phyloP scores from a whole-genome alignment of 2,797 vertebrate species.

The Sebastes cheni region DNA sequence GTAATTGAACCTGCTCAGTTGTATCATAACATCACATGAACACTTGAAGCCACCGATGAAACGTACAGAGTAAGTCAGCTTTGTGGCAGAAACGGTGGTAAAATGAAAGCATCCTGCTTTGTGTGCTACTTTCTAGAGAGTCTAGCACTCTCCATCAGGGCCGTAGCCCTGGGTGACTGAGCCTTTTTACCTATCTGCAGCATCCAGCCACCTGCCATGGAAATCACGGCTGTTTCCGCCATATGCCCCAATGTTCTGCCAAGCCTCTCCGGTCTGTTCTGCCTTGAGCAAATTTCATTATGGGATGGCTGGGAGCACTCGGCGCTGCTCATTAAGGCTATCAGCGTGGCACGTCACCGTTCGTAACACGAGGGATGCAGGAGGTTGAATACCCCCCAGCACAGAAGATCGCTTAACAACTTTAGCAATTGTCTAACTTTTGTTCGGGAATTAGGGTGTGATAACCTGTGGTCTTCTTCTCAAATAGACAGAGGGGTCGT shows the following conservation, averaged over 20 bases:
- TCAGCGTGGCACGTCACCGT: constrained; percentile 89
- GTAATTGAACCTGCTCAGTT: background rate
- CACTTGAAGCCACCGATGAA: background rate
- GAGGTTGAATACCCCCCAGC: constrained; percentile 58
- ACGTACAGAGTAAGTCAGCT: background rate
- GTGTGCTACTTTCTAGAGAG: constrained; percentile 58
- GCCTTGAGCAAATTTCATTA: constrained; percentile 95
- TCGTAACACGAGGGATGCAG: constrained; percentile 75
- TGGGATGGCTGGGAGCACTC: constrained; percentile 88
- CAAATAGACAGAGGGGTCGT: constrained; percentile 6
- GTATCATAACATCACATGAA: constrained; percentile 1
- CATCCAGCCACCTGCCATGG: constrained; percentile 83
- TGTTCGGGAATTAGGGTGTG: constrained; percentile 11
- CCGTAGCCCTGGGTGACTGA: constrained; percentile 80
- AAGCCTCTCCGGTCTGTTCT: constrained; percentile 90
- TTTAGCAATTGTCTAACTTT: constrained; percentile 46
- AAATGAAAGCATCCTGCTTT: constrained; percentile 43
- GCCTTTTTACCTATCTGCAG: constrained; percentile 84
- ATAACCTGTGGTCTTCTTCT: constrained; percentile 21
- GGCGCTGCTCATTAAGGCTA: constrained; percentile 89
- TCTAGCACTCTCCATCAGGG: constrained; percentile 78
- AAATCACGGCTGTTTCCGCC: constrained; percentile 93
- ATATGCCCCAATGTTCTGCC: constrained; percentile 93
- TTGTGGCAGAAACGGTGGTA: constrained; percentile 15
- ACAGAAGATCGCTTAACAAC: constrained; percentile 46